A percentile compares a stretch with the other conserved stretches of the same genome.
Evolutionary conservation across 1,140 invertebrate genomes (phyloP).

Genomic region (Euura saliciscinereae): DNA sequence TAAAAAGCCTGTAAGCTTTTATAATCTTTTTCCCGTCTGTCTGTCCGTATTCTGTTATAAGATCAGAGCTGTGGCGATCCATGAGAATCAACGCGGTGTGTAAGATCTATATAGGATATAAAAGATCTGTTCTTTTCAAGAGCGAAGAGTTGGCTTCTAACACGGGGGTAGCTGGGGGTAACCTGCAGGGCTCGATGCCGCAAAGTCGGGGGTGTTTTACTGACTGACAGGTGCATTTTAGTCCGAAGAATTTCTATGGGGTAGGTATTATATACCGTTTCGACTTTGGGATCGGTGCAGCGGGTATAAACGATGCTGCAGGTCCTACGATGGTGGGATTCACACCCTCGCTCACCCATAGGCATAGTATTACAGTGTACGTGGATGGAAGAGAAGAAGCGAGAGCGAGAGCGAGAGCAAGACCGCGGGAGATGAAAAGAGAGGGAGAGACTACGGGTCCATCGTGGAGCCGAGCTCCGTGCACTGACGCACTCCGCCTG

Average conservation of each 20-base stretch:
- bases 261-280: not conserved
- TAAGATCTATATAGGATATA: not conserved
- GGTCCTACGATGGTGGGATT: not conserved
- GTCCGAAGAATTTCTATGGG: slow-evolving; percentile 3
- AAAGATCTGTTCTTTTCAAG: not conserved
- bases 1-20: not conserved
- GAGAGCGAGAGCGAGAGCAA: too few species aligned
- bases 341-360: too few species aligned
- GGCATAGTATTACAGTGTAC: too few species aligned
- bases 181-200: not conserved
- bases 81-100: too few species aligned
- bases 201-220: slow-evolving; percentile 32
- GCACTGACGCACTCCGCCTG: not conserved
- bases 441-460: too few species aligned
- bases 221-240: slow-evolving; percentile 36
- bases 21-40: not conserved
- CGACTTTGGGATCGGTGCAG: not conserved
- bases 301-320: not conserved
- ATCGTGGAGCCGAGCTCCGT: not conserved
- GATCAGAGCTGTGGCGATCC: too few species aligned
- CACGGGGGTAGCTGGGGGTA: slow-evolving; percentile 28
- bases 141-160: slow-evolving; percentile 28
- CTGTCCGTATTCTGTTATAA: not conserved
- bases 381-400: too few species aligned
- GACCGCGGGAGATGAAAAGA: too few species aligned